Base-by-base conservation (phyloP, 2,888 invertebrate genomes). In the Athripsodes cinereus region DNA sequence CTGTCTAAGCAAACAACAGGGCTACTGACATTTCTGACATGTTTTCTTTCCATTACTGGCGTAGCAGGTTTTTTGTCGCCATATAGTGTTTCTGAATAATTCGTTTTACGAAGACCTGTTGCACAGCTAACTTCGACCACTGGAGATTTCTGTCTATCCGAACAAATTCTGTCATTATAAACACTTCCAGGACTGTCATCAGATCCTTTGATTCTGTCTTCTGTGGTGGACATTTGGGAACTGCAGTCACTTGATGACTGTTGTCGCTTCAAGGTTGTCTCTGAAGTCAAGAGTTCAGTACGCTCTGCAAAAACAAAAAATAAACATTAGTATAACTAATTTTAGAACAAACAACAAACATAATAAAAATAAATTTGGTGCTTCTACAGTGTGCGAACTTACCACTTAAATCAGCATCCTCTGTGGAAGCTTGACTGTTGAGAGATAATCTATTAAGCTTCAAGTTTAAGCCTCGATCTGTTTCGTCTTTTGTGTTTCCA, bases 391-490 rank as follows among this genome's bases (percentile, higher is more conserved):
- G 20, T 19, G 21, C 13, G 13, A 18, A 11, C 57, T 53, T 51
- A 60, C 60, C 60, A 53, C 35, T 83, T 68, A 79, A 83, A 78
- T 87, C 87, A 74, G 83, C 85, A 74, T 87, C 87, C 67, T 87
- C 87, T 57, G 83, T 81, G 21, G 86, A 86, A 65, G 84, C 83
- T 73, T 87, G 87, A 74, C 86, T 86, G 70, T 86, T 84, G 66
- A 86, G 74, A 58, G 86, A 86, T 64, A 84, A 81, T 68, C 86
- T 75, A 64, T 86, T 84, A 40, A 63, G 40, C 35, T 63, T 61
- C 51, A 48, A 54, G 40, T 64, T 71, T 70, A 52, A 63, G 66
- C 63, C 70, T 72, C 57, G 72, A 55, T 63, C 61, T 19, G 34
- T 18, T 11, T 50, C 50, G 47, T 63, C 63, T 22, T 61, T 63